Evolutionary conservation across 2,113 vertebrate species (phyloP), one percentile per base, ranked within the genome.

Genomic region (Orthonyx spaldingii): DNA sequence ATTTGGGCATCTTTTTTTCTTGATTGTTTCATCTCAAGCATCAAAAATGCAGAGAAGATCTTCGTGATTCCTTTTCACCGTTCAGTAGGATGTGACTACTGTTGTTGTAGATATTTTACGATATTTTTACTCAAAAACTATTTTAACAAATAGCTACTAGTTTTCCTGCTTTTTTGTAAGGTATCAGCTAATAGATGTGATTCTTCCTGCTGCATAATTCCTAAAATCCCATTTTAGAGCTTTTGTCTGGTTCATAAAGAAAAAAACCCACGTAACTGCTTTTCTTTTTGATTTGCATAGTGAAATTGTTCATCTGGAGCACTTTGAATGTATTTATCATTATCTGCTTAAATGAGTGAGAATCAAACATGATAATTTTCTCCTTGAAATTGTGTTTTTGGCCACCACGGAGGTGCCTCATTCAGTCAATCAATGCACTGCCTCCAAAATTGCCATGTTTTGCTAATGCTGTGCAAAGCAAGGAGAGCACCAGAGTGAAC

Each of bases 181-280:
- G 6, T 83, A 13, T 37, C 11, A 33, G 27, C 10, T 82, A 71
- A 66, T 30, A 47, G 27, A n/a, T 37, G 9, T 46, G 35, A 49
- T 16, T 44, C 35, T 56, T 39, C 39, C 56, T 66, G 16, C 39
- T 53, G 13, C 50, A 11, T 47, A 23, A 49, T 87, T 59, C 19
- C 27, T 87, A 26, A 74, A 87, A 84, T 59, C 5, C 10, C 13
- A 7, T 55, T 70, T 78, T 61, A 63, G 57, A 84, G 11, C 30
- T 91, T 76, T 72, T 47, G 22, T 59, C n/a, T 74, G 19, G 14
- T 49, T 74, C 13, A 28, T 42, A 42, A 77, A 35, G 32, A 44
- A 46, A 46, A 87, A 50, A 1, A 0, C 0, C 6, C 17, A 32
- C 3, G 3, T 8, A 63, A 23, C 16, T 60, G 5, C 37, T 65